Base-by-base conservation (phyloP, 2,888 invertebrate species). In the Salpingus planirostris region DNA sequence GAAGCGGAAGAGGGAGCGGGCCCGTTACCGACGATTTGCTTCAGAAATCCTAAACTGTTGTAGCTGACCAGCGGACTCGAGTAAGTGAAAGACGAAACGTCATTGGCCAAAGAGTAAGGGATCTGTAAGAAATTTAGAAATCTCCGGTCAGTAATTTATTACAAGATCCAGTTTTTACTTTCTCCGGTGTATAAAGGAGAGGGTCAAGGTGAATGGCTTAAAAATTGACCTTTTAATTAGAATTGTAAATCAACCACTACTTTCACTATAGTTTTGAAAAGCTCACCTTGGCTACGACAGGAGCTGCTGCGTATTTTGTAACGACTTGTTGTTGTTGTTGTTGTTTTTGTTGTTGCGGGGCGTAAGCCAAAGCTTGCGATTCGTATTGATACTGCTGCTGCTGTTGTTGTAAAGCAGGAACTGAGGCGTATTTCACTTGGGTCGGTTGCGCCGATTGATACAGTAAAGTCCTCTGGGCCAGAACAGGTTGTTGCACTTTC, bases 21-120 rank as follows among this genome's bases (percentile, higher is more conserved):
- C 7, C 23, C 10, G 39, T 58, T 57, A 6, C 60, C 60, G 22
- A 47, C 45, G 2, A 54, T 15, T 46, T 61, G 60, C 11, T 50
- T 46, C 3, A 62, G 41, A 6, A 61, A 48, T 10, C 64, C 64
- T 10, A 55, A 42, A 40, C 57, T 63, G 32, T 55, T 59, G 47
- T 64, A 64, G 4, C 52, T 44, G 2, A 64, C 64, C 13, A 62
- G 40, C 5, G 64, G 64, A 33, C 60, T 63, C 22, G 54, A 54
- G 41, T 62, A 64, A 39, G 56, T 54, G 50, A 64, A 64, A 29
- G 56, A 53, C 2, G 62, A 64, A 3, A 64, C 64, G 26, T 62
- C 60, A 15, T 54, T 55, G n/a, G 64, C 64, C 33, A 59, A 50
- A 1, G 63, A 64, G 37, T 57, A 23, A 7, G 30, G 24, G n/a